phyloP scores from a whole-genome alignment of 2,888 invertebrate species.

The Scelioninae gen. 2 region DNA sequence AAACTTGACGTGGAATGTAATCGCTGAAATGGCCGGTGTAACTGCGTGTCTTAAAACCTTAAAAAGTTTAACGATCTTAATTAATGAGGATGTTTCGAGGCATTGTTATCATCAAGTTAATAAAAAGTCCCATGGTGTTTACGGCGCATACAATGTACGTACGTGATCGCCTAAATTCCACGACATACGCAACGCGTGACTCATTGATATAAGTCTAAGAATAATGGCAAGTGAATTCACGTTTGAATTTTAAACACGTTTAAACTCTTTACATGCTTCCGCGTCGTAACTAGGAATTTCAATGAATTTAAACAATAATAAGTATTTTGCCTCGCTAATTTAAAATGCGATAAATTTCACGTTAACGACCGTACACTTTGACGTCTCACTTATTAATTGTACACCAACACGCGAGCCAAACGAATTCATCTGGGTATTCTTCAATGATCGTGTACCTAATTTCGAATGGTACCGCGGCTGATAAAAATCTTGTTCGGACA shows the following conservation, averaged over 20 bases:
- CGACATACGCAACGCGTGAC: conserved; percentile 46
- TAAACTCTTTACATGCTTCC: conserved; percentile 50
- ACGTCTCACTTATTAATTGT: too few relatives aligned
- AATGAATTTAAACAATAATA: conserved; percentile 19
- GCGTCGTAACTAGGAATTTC: conserved; percentile 40
- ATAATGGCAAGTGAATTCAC: conserved; percentile 54
- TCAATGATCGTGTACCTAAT: conserved; percentile 36
- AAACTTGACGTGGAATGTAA: not conserved
- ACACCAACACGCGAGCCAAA: not conserved
- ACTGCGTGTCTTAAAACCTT: conserved; percentile 30
- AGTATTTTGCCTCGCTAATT: too few relatives aligned
- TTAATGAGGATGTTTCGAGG: conserved; percentile 55
- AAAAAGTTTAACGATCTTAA: conserved; percentile 54
- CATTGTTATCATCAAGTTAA: conserved; percentile 53
- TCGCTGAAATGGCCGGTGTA: not conserved
- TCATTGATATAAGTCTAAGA: conserved; percentile 52
- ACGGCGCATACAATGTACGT: conserved; percentile 35
- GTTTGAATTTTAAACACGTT: conserved; percentile 55
- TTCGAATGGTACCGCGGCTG: conserved; percentile 35
- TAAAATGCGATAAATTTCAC: too few relatives aligned
- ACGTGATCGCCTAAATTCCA: conserved; percentile 53
- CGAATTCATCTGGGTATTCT: conserved; percentile 11
- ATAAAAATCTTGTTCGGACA: conserved; percentile 50
- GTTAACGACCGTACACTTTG: too few relatives aligned
- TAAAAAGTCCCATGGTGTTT: conserved; percentile 55